These are phyloP conservation scores for Poecile atricapillus DNA, from an alignment of 2,113 vertebrate genomes.

Conservation along the genomic window DNA sequence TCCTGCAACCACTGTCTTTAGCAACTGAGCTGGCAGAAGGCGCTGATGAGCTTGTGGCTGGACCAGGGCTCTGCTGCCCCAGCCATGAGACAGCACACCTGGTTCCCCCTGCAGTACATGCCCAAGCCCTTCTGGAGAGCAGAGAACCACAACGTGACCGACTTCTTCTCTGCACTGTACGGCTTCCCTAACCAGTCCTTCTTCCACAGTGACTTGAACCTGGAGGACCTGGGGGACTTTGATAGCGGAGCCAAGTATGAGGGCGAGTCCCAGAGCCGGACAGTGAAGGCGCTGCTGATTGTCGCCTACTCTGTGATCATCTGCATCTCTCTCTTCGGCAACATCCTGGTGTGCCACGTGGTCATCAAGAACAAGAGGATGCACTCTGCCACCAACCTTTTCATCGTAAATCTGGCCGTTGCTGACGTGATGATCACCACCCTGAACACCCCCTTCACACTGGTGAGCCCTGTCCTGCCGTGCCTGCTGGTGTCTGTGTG, in stretches of 20 bases:
- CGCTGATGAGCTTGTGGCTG: not conserved
- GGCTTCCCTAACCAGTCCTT: conserved; percentile 61
- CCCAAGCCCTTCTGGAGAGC: conserved; percentile 49
- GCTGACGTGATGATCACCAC: conserved; percentile 79
- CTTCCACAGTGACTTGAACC: conserved; percentile 57
- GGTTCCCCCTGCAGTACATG: conserved; percentile 53
- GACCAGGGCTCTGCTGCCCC: not conserved
- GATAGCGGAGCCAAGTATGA: conserved; percentile 33
- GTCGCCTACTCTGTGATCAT: conserved; percentile 76
- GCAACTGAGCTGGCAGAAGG: not conserved
- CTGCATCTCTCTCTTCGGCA: conserved; percentile 78
- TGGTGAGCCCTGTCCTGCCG: conserved; percentile 58
- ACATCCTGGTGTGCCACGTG: conserved; percentile 78
- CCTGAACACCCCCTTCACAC: conserved; percentile 79
- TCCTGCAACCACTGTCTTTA: not conserved
- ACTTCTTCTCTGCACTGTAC: conserved; percentile 46
- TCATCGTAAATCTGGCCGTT: conserved; percentile 77
- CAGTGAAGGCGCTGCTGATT: conserved; percentile 66
- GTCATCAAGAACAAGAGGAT: conserved; percentile 77
- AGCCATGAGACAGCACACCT: conserved; percentile 47
- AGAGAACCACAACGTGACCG: not conserved
- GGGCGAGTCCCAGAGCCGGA: conserved; percentile 67
- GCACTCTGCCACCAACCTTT: conserved; percentile 76
- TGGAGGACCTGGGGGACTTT: conserved; percentile 67
- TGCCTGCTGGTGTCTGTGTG: not conserved